Evolutionary conservation across 2,113 vertebrate species (phyloP), one percentile per base, ranked within the genome.

Genomic region (Mionectes macconnelli): DNA sequence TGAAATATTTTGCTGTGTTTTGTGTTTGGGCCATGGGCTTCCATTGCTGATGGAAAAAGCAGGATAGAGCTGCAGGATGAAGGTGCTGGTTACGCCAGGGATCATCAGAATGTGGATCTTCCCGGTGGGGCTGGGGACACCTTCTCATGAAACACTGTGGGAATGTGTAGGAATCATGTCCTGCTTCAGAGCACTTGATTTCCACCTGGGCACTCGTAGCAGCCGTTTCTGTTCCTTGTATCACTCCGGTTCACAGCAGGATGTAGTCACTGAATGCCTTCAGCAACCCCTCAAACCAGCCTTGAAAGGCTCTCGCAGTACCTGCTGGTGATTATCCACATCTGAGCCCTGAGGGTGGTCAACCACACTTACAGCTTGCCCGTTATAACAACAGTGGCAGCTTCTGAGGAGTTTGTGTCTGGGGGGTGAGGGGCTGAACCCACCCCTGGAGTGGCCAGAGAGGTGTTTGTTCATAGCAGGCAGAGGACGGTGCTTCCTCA

Each of bases 131-230:
- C 50, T 76, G 64, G 64, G 63, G 75, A 27, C 4, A 1, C 9
- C 5, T 76, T 49, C 53, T 47, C 18, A 0, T 13, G 70, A 50
- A 37, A n/a, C 0, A 0, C 6, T 8, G 10, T 77, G 69, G 60
- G 63, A 8, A 13, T 1, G 25, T 9, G 63, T 68, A 40, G 59
- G 9, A 68, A 59, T 55, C 0, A 0, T 40, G 64, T 57, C 56
- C 42, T 33, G 7, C 39, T 67, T 18, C n/a, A 45, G 27, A 90
- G 25, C 7, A 0, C 82, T 57, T 66, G 12, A 6, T 63, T 75
- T 59, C 16, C 4, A 3, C 22, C 53, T 53, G 47, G 37, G 27
- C 2, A 21, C 27, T 47, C 1, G 0, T 19, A 44, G 9, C 23
- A 79, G 60, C 56, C 22, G 10, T 8, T 77, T 42, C 55, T 45